These are phyloP conservation scores for Opisthocomus hoazin DNA, from an alignment of 2,113 vertebrate species.

Conservation along the genomic window DNA sequence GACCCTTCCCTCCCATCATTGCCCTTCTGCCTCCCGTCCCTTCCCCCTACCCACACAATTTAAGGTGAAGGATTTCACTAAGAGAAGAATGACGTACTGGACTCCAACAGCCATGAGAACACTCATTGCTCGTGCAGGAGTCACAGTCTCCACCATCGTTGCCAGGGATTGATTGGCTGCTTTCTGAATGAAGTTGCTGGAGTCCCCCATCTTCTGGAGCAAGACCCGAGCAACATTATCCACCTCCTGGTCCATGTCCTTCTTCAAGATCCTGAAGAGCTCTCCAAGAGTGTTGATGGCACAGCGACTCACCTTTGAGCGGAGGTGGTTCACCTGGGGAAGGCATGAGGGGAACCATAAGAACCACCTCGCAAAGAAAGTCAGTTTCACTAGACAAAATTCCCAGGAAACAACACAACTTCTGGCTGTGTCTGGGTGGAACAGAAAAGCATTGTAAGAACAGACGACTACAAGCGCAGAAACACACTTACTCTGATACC, in stretches of 20 bases:
- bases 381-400: not conserved
- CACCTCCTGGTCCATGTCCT: conserved; percentile 67
- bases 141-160: conserved; percentile 63
- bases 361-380: not conserved
- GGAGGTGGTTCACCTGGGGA: conserved; percentile 68
- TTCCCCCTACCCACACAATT: not conserved
- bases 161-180: conserved; percentile 41
- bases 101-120: conserved; percentile 58
- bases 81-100: conserved; percentile 42
- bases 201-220: conserved; percentile 61
- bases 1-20: not conserved
- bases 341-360: not conserved
- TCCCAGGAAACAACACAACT: not conserved
- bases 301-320: conserved; percentile 64
- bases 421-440: not conserved
- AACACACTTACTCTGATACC: not conserved
- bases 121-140: conserved; percentile 40
- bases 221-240: conserved; percentile 53
- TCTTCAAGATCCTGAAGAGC: conserved; percentile 64
- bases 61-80: not conserved
- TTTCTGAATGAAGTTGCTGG: conserved; percentile 68
- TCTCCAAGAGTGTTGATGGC: conserved; percentile 62
- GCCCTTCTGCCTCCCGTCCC: not conserved
- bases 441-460: not conserved
- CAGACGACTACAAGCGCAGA: not conserved